Percentiles rank a stretch among this genome's conserved stretches.
phyloP scores from a whole-genome alignment of 2,113 vertebrate genomes.

The Lophochroa leadbeateri region DNA sequence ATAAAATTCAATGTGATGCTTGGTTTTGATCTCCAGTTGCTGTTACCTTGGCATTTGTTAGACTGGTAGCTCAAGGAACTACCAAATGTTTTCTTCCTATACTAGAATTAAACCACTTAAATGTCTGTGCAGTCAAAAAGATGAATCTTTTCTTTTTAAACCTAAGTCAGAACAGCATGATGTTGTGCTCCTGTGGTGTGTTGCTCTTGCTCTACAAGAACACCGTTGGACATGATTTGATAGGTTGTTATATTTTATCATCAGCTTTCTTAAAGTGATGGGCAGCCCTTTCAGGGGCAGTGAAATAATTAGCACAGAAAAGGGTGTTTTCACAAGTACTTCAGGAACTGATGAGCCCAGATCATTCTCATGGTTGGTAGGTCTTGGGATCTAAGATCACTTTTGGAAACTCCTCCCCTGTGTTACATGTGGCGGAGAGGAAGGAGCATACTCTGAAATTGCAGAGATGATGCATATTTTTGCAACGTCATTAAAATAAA shows the following conservation, averaged over 20 bases:
- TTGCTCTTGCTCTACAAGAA: neutral
- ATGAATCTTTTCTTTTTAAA: neutral
- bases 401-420: neutral
- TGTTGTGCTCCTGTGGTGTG: neutral
- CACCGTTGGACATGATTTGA: neutral
- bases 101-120: neutral
- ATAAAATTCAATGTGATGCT: neutral
- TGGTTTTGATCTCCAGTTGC: neutral
- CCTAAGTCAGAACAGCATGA: neutral
- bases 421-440: fast-evolving
- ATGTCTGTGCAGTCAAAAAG: neutral
- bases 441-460: neutral
- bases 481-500: neutral
- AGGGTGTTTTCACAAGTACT: neutral
- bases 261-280: neutral
- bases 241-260: neutral
- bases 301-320: neutral
- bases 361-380: neutral
- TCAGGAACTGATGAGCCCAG: neutral
- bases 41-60: neutral
- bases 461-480: neutral
- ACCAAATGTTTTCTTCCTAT: neutral
- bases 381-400: neutral
- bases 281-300: neutral
- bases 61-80: neutral